Evolutionary conservation across 30 jellyfish, hydroid and myxozoan genomes (phyloP), one percentile per base, ranked within the genome.

Genomic region (Turritopsis rubra): DNA sequence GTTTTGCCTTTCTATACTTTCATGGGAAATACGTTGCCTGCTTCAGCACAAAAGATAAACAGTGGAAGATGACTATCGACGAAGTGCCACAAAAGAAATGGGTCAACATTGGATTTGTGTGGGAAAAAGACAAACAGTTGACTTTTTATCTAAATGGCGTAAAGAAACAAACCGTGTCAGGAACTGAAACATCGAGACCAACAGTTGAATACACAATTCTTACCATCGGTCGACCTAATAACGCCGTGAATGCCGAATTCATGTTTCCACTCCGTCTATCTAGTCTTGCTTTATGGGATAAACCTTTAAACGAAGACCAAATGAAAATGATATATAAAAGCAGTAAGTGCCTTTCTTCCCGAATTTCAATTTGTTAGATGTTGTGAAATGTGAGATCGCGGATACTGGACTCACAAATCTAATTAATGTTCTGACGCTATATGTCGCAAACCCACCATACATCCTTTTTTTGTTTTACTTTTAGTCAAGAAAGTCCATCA

Each of bases 1-100:
- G 99, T 1, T 94, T 94, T 75, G 99, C 96, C 17, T 94, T 94
- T 85, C 54, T 94, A 73, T 89, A 82, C 79, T 94, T 94, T 83
- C 99, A 94, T 68, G 99, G 99, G 20, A 65, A 85, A 79, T 94
- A 89, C 83, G 99, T 94, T 28, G 90, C 87, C 20, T 88, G 87
- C 29, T 29, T 94, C 30, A 94, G 99, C 66, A 94, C 97, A 13
- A 76, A 84, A 18, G 86, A 84, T 65, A 87, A 77, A 52, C 99
- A 94, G 66, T 94, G 99, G 99, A 94, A 94, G 81, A 30, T 94
- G 96, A 72, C 72, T 27, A 81, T 92, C 31, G 88, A 89, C 20
- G 81, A 87, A 21, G 88, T 94, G 31, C 89, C 90, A 41, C 83
- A 81, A 0, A 81, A 85, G 18, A 75, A 80, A 81, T 94, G 99